Evolutionary conservation across 2,797 vertebrate genomes (phyloP).

Genomic region (Sebastes nivosus): DNA sequence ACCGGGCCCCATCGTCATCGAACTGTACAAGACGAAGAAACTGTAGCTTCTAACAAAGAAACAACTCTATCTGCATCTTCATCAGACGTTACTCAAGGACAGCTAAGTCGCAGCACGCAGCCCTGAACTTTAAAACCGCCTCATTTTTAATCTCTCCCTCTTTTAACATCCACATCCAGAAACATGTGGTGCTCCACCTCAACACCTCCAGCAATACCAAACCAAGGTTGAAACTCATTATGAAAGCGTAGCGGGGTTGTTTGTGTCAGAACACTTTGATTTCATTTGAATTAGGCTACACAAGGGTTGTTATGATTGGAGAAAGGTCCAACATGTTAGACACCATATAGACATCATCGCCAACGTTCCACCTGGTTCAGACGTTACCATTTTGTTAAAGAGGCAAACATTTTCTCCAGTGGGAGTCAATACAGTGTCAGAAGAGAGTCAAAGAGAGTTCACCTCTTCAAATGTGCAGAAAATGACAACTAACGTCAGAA

Average conservation of each 20-base stretch:
- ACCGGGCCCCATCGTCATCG: constrained; percentile 94
- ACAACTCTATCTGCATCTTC: constrained; percentile 97
- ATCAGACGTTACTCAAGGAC: constrained; percentile 97
- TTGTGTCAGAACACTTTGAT: too few species aligned
- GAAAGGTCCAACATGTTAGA: too few species aligned
- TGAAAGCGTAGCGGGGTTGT: too few species aligned
- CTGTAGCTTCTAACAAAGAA: constrained; percentile 98
- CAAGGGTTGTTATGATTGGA: too few species aligned
- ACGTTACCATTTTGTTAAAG: too few species aligned
- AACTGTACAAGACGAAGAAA: constrained; percentile 99
- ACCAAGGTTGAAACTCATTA: background rate
- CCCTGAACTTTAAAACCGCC: background rate
- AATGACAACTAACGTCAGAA: background rate
- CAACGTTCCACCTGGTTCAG: too few species aligned
- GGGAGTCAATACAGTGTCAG: background rate
- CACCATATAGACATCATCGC: too few species aligned
- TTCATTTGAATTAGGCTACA: too few species aligned
- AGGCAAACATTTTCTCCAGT: background rate
- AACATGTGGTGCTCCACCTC: constrained; percentile 30
- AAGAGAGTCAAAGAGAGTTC: background rate
- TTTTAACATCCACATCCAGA: constrained; percentile 22
- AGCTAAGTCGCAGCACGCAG: constrained; percentile 64
- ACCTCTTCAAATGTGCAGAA: background rate
- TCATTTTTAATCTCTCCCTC: background rate
- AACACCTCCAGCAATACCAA: constrained; percentile 65